phyloP scores from a whole-genome alignment of 2,113 vertebrate species.

The Salvelinus sp. region DNA sequence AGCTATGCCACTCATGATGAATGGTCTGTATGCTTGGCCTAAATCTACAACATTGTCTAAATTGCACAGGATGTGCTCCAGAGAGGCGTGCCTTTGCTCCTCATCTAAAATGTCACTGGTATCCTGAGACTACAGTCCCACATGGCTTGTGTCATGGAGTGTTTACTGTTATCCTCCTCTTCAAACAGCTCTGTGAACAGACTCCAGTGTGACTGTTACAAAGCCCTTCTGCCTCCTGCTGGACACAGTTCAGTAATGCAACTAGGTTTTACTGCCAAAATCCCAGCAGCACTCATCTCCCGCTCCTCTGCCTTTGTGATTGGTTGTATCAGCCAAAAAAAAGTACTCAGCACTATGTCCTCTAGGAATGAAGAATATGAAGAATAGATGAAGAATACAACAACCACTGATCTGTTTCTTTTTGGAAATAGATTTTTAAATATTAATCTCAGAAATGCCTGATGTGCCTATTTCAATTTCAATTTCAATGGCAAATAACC shows the following conservation, averaged over 20 bases:
- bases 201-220: slow-evolving; percentile 7
- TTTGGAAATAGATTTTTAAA: not conserved
- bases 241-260: slow-evolving; percentile 44
- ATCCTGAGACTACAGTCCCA: not conserved
- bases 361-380: not conserved
- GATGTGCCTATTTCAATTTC: not conserved
- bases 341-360: not conserved
- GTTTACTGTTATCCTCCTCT: not conserved
- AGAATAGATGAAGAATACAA: not conserved
- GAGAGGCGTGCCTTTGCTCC: not conserved
- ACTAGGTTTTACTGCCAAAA: not conserved
- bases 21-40: not conserved
- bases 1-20: not conserved
- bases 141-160: not conserved
- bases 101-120: not conserved
- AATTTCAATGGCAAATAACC: not conserved
- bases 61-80: not conserved
- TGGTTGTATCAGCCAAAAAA: not conserved
- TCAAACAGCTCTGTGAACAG: not conserved
- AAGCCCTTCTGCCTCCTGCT: slow-evolving; percentile 56
- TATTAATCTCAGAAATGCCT: not conserved
- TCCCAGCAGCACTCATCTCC: not conserved
- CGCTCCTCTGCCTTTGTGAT: not conserved
- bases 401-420: not conserved
- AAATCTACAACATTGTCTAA: not conserved